Percentiles rank a stretch among this genome's conserved stretches.
These are phyloP conservation scores for Horisme vitalbata DNA, from an alignment of 2,888 invertebrate genomes.

Conservation along the genomic window DNA sequence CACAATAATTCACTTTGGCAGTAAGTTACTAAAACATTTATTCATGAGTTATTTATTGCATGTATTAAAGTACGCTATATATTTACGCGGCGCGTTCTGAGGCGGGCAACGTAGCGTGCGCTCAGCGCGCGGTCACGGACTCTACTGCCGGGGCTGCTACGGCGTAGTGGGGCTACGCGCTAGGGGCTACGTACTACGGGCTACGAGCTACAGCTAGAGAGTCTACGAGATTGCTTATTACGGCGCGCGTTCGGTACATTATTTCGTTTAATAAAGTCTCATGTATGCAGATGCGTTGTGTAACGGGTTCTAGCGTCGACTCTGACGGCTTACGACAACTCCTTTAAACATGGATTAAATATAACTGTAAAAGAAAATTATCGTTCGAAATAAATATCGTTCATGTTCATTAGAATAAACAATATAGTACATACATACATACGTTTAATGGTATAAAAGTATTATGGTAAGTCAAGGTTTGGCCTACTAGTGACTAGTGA, in stretches of 20 bases:
- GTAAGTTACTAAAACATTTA: constrained; percentile 1
- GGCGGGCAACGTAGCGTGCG: constrained; percentile 37
- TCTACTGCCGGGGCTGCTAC: constrained; percentile 42
- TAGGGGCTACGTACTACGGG: constrained; percentile 27
- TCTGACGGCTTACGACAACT: constrained; percentile 11
- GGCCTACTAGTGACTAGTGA: no score
- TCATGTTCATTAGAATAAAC: no score
- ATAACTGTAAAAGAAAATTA: constrained; percentile 4
- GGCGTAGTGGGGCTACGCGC: constrained; percentile 28
- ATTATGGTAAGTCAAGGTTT: no score
- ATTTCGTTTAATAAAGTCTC: constrained; percentile 67
- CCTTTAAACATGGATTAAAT: constrained; percentile 5
- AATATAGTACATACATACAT: no score
- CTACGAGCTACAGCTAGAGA: constrained; percentile 32
- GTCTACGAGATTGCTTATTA: constrained; percentile 57
- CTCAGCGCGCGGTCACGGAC: constrained; percentile 35
- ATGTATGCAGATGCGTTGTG: constrained; percentile 36
- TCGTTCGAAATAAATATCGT: no score
- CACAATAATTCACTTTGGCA: constrained; percentile 26
- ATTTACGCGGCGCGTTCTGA: constrained; percentile 12
- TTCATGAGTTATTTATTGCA: neutral
- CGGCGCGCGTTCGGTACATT: constrained; percentile 55
- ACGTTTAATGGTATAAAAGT: no score
- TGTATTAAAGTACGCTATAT: constrained; percentile 2
- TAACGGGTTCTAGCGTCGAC: constrained; percentile 19